Percentiles rank a stretch among this genome's conserved stretches.
phyloP scores from a whole-genome alignment of 2,797 vertebrate species.

The Distichodus sexfasciatus region DNA sequence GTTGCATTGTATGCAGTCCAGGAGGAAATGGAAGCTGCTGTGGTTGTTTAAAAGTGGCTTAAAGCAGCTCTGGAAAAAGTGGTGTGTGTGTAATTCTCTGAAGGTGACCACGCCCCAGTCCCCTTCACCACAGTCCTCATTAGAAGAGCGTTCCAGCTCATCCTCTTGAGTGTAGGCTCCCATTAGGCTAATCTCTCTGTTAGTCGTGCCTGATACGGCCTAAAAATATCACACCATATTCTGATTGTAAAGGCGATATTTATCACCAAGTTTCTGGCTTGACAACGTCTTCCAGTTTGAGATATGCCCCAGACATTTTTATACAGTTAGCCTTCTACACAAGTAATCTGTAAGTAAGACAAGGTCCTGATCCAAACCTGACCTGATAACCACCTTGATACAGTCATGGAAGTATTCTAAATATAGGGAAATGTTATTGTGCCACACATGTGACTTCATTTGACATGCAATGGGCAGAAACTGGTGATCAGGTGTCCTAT shows the following conservation, averaged over 20 bases:
- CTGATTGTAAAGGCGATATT: background rate
- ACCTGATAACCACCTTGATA: too few relatives aligned
- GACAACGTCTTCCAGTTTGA: background rate
- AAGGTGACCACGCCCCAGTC: conserved; percentile 55
- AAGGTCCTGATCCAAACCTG: too few relatives aligned
- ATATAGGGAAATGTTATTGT: background rate
- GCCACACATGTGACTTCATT: too few relatives aligned
- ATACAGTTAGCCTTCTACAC: too few relatives aligned
- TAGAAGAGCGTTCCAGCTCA: conserved; percentile 65
- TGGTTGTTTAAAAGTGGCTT: background rate
- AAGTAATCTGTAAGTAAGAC: too few relatives aligned
- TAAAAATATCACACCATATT: conserved; percentile 24
- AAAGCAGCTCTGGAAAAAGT: conserved; percentile 14
- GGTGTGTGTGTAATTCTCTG: conserved; percentile 22
- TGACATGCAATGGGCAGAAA: background rate
- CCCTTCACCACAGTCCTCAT: conserved; percentile 65
- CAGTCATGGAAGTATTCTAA: background rate
- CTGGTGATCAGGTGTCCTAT: background rate
- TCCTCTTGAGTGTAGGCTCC: conserved; percentile 74
- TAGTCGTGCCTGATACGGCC: conserved; percentile 22
- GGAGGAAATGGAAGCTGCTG: background rate
- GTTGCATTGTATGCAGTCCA: background rate
- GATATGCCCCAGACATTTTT: too few relatives aligned
- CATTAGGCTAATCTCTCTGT: conserved; percentile 72
- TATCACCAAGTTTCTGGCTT: background rate